Conservation (phyloP, 1,140 invertebrate species). For the Ceratosolen fusciceps region DNA sequence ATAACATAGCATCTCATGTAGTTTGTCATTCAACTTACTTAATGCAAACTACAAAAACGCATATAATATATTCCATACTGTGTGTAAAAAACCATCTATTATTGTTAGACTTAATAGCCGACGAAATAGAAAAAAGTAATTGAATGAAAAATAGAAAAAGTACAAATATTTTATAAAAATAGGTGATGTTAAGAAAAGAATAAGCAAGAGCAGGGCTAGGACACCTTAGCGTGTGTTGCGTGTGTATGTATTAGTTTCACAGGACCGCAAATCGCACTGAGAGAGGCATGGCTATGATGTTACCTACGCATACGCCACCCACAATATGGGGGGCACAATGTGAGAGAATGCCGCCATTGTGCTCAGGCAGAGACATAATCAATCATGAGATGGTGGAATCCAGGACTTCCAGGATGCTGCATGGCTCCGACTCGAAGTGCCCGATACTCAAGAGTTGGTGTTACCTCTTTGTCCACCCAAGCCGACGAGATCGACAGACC, state of each 20-base stretch:
- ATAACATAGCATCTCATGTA: slow-evolving; percentile 26
- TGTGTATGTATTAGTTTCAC: slow-evolving; percentile 74
- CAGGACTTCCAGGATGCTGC: slow-evolving; percentile 21
- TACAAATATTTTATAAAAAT: slow-evolving; percentile 41
- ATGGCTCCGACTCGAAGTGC: slow-evolving; percentile 15
- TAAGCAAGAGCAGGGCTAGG: slow-evolving; percentile 53
- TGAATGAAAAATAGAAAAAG: slow-evolving; percentile 43
- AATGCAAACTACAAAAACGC: slow-evolving; percentile 40
- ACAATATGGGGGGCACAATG: slow-evolving; percentile 59
- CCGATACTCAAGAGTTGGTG: slow-evolving; percentile 38
- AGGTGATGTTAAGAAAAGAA: slow-evolving; percentile 46
- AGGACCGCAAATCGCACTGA: slow-evolving; percentile 63
- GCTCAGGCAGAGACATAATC: slow-evolving; percentile 42
- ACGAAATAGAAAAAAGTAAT: slow-evolving; percentile 17
- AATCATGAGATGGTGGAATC: slow-evolving; percentile 31
- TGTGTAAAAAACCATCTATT: slow-evolving; percentile 20
- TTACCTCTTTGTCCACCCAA: slow-evolving; percentile 37
- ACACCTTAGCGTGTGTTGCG: slow-evolving; percentile 70
- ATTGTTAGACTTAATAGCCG: slow-evolving; percentile 32
- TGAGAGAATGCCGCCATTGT: slow-evolving; percentile 50
- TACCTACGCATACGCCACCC: slow-evolving; percentile 58
- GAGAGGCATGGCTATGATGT: slow-evolving; percentile 62
- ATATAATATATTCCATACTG: slow-evolving; percentile 26
- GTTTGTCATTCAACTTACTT: slow-evolving; percentile 32
- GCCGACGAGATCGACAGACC: slow-evolving; percentile 28